Conservation (phyloP, 2,797 vertebrate species). For the Enteromius paludinosus region DNA sequence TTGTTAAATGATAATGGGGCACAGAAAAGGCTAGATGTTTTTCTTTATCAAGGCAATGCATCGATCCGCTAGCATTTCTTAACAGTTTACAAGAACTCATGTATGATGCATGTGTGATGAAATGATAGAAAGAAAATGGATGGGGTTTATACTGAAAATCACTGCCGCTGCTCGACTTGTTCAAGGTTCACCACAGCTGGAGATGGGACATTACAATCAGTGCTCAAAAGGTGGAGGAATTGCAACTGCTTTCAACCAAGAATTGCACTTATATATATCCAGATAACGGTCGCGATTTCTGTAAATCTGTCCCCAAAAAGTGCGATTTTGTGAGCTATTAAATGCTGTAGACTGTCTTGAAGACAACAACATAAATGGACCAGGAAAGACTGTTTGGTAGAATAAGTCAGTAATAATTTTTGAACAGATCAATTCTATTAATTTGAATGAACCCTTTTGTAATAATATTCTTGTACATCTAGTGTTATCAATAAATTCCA, state of each 20-base stretch:
- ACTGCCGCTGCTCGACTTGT: background rate
- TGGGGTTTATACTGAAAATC: background rate
- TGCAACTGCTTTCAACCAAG: background rate
- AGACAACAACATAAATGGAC: background rate
- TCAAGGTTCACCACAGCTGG: slow-evolving; percentile 10
- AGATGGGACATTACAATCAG: slow-evolving; percentile 9
- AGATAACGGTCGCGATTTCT: background rate
- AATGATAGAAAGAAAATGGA: background rate
- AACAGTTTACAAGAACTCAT: slow-evolving; percentile 7
- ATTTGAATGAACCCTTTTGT: background rate
- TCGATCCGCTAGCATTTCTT: background rate
- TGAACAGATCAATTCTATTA: background rate
- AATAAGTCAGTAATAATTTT: background rate
- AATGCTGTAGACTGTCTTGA: background rate
- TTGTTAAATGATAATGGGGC: background rate
- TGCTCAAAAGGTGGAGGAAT: background rate
- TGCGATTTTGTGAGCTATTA: background rate
- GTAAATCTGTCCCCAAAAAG: background rate
- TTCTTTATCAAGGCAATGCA: slow-evolving; percentile 4
- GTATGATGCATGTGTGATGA: slow-evolving; percentile 23
- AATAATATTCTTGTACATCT: background rate
- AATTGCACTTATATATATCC: background rate
- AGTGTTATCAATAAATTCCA: background rate
- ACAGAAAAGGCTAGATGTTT: background rate
- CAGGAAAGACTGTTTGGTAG: background rate